Evolutionary conservation across 2,797 vertebrate genomes (phyloP).

Genomic region (Myoxocephalus aenaeus): DNA sequence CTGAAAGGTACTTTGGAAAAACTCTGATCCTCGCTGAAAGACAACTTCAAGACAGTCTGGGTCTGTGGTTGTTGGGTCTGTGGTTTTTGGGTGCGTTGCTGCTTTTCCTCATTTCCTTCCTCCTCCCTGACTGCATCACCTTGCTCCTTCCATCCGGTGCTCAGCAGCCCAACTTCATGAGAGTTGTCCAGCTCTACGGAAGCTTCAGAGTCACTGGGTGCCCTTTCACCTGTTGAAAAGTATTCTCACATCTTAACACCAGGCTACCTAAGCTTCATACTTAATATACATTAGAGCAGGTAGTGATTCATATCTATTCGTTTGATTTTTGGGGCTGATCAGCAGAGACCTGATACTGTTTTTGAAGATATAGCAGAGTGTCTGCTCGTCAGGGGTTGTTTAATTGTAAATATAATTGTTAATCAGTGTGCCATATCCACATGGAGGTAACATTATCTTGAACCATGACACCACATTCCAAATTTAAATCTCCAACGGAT

Average conservation of each 20-base stretch:
- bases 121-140: slow-evolving; percentile 13
- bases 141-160: slow-evolving; percentile 12
- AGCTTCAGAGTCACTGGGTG: slow-evolving; percentile 19
- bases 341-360: neutral
- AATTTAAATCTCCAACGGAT: too few relatives aligned
- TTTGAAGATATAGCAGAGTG: too few relatives aligned
- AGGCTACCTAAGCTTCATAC: neutral
- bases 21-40: slow-evolving; percentile 54
- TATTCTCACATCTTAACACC: slow-evolving; percentile 41
- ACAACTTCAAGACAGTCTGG: slow-evolving; percentile 39
- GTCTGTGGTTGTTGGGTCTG: slow-evolving; percentile 5
- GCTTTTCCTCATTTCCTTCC: slow-evolving; percentile 32
- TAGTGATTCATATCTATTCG: neutral
- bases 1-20: neutral
- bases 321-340: neutral
- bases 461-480: too few relatives aligned
- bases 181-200: slow-evolving; percentile 8
- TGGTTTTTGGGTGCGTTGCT: neutral
- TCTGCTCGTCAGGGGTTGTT: neutral
- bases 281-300: neutral
- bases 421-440: too few relatives aligned
- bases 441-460: too few relatives aligned
- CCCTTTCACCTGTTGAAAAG: slow-evolving; percentile 56
- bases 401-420: neutral
- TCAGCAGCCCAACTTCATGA: slow-evolving; percentile 9